phyloP scores from a whole-genome alignment of 2,797 vertebrate genomes.

The Gadopsis bispinosus region DNA sequence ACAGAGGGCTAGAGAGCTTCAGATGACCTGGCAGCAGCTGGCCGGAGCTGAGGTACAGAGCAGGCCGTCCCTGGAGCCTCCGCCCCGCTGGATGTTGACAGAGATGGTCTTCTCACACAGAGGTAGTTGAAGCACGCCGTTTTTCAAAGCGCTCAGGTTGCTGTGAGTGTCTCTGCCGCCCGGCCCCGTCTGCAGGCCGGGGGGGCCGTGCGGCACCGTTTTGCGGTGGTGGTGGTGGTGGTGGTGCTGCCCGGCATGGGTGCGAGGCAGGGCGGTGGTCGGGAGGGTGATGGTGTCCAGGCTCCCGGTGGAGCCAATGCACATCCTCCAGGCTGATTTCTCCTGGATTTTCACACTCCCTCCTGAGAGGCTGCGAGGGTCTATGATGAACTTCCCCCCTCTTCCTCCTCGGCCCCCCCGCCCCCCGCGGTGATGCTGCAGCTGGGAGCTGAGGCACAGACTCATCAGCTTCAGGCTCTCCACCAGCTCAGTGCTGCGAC shows the following conservation, averaged over 20 bases:
- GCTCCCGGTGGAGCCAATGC: slow-evolving; percentile 86
- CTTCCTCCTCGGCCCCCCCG: slow-evolving; percentile 62
- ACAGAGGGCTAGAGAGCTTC: slow-evolving; percentile 59
- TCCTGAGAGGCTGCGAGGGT: slow-evolving; percentile 88
- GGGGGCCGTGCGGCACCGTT: slow-evolving; percentile 21
- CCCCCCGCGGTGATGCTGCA: slow-evolving; percentile 81
- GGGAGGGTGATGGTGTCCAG: slow-evolving; percentile 81
- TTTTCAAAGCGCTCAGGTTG: slow-evolving; percentile 89
- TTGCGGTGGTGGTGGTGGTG: slow-evolving; percentile 40
- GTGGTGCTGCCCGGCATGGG: slow-evolving; percentile 53
- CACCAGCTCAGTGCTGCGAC: slow-evolving; percentile 88
- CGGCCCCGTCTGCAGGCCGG: slow-evolving; percentile 24
- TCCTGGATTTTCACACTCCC: slow-evolving; percentile 91
- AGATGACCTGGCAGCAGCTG: slow-evolving; percentile 98
- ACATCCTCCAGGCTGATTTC: slow-evolving; percentile 95
- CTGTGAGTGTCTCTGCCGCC: slow-evolving; percentile 70
- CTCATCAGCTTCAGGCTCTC: slow-evolving; percentile 96
- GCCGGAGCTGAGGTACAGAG: slow-evolving; percentile 92
- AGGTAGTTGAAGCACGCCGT: slow-evolving; percentile 96
- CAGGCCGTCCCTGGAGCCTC: slow-evolving; percentile 90
- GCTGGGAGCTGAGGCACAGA: slow-evolving; percentile 92
- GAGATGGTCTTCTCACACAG: slow-evolving; percentile 99
- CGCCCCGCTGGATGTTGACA: slow-evolving; percentile 93
- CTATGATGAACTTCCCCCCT: slow-evolving; percentile 87
- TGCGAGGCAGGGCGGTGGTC: slow-evolving; percentile 72